Evolutionary conservation across 2,113 vertebrate species (phyloP), one percentile per base, ranked within the genome.

Genomic region (Holacanthus passer): DNA sequence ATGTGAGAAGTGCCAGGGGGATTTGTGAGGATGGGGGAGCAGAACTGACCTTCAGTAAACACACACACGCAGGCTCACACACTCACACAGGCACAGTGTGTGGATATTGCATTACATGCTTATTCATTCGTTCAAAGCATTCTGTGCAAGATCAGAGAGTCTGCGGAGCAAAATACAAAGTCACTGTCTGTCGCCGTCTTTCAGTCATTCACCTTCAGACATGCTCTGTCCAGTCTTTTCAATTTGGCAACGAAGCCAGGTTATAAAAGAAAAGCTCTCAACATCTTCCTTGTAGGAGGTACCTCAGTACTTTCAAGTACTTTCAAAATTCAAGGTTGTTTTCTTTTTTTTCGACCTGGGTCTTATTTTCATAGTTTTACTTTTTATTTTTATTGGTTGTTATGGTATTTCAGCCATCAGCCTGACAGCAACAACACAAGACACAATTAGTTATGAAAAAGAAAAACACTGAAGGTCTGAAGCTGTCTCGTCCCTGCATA

Each of bases 31-130:
- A 76, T 81, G 53, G 37, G 56, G 66, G 41, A 79, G 78, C 43
- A 77, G 65, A 59, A 89, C 72, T 91, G 91, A 88, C 88, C 84
- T 85, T 84, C 76, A 76, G 68, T 55, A 81, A 69, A 84, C 77
- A 79, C 73, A 83, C 55, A 76, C 59, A 81, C 53, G 35, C 60
- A 73, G 27, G 60, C 59, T 63, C 69, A 35, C 79, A 84, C 47
- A 81, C 79, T 82, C 47, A 81, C 65, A 70, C 43, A 43, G 53
- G 32, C 48, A 6, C 39, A 53, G 39, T 52, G 73, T 67, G 68
- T 84, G 59, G 68, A 73, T 85, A 82, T 85, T 83, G 77, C 71
- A 83, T 89, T 88, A 68, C 77, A 87, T 65, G 79, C 83, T 72
- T 73, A 79, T 88, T 81, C 75, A 84, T 76, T 81, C 65, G 85